Percentiles rank a stretch among this genome's conserved stretches.
Evolutionary conservation across 2,888 invertebrate genomes (phyloP).

Genomic region (Stenichneumon culpator): DNA sequence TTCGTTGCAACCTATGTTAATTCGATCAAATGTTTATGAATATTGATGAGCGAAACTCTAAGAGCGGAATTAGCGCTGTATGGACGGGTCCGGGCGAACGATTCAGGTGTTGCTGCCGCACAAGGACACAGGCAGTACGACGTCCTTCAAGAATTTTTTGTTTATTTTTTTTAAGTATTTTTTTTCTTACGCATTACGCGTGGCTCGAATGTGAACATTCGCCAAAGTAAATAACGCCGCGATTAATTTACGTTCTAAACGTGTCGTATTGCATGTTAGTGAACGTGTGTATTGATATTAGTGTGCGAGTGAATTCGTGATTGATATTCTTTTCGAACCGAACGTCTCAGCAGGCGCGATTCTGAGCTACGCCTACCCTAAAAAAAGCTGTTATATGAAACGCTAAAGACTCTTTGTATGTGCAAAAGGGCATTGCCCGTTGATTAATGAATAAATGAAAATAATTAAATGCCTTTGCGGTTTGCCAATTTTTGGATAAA

Average conservation of each 20-base stretch:
- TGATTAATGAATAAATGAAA: too few species aligned
- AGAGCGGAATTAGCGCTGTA: constrained; percentile 31
- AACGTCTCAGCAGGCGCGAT: background rate
- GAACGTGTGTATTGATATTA: too few species aligned
- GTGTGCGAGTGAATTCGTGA: too few species aligned
- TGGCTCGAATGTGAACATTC: background rate
- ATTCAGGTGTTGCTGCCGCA: background rate
- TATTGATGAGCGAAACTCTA: constrained; percentile 34
- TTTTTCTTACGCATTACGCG: background rate
- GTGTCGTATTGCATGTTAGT: background rate
- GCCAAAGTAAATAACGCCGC: background rate
- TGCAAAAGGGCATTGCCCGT: too few species aligned
- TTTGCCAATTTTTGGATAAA: too few species aligned
- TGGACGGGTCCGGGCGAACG: constrained; percentile 30
- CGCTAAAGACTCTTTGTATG: too few species aligned
- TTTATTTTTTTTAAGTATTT: background rate
- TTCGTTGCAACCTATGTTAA: constrained; percentile 16
- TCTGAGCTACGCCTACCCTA: too few species aligned
- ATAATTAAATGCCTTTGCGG: too few species aligned
- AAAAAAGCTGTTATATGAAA: too few species aligned
- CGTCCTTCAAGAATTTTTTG: constrained; percentile 39
- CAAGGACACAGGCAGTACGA: background rate
- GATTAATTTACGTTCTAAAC: background rate
- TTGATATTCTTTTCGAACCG: background rate
- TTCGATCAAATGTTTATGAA: constrained; percentile 33